Conservation (phyloP, 2,797 vertebrate species). For the Gadopsis marmoratus region DNA sequence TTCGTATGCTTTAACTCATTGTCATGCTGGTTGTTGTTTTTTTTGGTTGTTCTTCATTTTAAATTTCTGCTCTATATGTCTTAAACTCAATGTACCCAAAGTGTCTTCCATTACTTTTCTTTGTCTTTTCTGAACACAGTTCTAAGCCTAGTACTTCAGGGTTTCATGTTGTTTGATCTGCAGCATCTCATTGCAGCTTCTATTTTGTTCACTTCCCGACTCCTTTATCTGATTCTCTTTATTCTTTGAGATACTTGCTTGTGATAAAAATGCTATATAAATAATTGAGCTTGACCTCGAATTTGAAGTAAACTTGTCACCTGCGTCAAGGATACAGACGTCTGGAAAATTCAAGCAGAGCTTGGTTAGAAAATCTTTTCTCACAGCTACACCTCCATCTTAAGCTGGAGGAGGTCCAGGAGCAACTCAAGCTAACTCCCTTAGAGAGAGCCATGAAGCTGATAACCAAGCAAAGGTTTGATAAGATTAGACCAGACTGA, state of each 20-base stretch:
- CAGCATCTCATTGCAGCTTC: not conserved
- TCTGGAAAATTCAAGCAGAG: slow-evolving; percentile 16
- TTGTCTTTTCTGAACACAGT: not conserved
- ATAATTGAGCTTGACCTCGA: slow-evolving; percentile 10
- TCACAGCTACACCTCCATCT: slow-evolving; percentile 10
- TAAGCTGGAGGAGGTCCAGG: slow-evolving; percentile 1
- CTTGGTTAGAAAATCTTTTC: slow-evolving; percentile 16
- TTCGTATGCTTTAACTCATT: not conserved
- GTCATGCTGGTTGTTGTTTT: not conserved
- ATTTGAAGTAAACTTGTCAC: not conserved
- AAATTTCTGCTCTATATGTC: not conserved
- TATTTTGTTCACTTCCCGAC: not conserved
- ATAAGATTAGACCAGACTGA: slow-evolving; percentile 17
- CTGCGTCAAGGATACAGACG: not conserved
- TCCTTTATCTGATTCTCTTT: not conserved
- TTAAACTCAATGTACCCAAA: not conserved
- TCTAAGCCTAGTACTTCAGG: not conserved
- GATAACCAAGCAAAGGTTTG: not conserved
- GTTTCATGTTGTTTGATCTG: not conserved
- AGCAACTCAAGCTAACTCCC: not conserved
- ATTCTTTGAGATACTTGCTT: not conserved
- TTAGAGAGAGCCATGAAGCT: not conserved
- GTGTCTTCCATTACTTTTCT: slow-evolving; percentile 1
- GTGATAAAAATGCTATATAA: not conserved
- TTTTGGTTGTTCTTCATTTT: not conserved